phyloP scores from a whole-genome alignment of 2,113 vertebrate genomes.

The Ondatra zibethicus region DNA sequence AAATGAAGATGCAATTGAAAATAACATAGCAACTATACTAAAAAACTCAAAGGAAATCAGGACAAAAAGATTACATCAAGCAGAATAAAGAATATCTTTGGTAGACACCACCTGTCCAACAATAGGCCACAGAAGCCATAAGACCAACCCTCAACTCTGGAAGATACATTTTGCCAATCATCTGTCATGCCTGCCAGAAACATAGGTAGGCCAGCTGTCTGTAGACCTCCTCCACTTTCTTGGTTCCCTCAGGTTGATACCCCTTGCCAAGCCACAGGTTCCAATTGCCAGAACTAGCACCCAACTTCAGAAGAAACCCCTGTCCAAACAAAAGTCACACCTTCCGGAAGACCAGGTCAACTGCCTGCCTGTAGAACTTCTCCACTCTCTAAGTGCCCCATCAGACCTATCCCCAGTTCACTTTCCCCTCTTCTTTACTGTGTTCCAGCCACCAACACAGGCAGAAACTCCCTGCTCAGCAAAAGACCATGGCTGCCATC shows the following conservation, averaged over 20 bases:
- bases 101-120: neutral
- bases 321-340: neutral
- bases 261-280: fast-evolving
- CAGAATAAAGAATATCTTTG: neutral
- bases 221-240: neutral
- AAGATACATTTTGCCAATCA: no score
- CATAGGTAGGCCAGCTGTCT: fast-evolving
- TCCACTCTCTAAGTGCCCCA: neutral
- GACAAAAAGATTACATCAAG: neutral
- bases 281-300: neutral
- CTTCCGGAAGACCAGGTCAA: neutral
- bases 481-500: neutral
- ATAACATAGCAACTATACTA: neutral
- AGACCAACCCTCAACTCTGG: neutral
- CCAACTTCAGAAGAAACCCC: neutral
- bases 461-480: neutral
- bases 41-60: neutral
- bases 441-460: neutral
- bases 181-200: neutral
- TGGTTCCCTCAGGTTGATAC: no score
- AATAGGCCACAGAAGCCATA: neutral
- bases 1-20: neutral
- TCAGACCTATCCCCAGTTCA: neutral
- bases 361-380: neutral
- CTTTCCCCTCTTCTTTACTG: neutral